Conservation (phyloP, 1,140 invertebrate species). For the Danaus plexippus region DNA sequence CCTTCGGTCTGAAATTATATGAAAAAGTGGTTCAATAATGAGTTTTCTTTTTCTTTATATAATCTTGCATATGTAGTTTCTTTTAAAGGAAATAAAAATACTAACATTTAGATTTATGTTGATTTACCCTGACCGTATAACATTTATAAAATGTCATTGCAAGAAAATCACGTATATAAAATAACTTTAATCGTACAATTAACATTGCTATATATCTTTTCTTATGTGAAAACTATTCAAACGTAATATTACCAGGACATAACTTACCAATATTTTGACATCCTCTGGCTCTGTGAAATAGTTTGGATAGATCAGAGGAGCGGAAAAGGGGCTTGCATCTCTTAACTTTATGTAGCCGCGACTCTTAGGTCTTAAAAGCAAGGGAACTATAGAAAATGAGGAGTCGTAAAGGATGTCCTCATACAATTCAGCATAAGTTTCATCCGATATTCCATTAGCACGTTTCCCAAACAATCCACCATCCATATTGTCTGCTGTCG, state of each 20-base stretch:
- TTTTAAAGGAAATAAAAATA: no score
- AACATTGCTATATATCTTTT: no score
- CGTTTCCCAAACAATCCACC: constrained; percentile 80
- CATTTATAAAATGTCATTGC: no score
- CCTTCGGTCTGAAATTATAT: constrained; percentile 76
- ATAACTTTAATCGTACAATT: no score
- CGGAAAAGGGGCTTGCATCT: constrained; percentile 76
- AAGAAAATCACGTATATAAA: no score
- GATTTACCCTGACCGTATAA: no score
- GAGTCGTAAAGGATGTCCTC: constrained; percentile 79
- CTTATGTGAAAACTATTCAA: no score
- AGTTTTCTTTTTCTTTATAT: no score
- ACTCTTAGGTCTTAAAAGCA: constrained; percentile 80
- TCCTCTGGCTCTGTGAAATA: constrained; percentile 82
- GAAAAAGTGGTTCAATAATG: no score
- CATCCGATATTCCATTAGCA: constrained; percentile 77
- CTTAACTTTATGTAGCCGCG: constrained; percentile 78
- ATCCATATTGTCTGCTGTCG: constrained; percentile 81
- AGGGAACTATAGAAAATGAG: constrained; percentile 76
- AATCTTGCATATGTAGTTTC: no score
- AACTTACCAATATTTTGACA: constrained; percentile 76
- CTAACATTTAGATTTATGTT: no score
- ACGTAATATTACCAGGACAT: no score
- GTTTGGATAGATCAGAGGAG: constrained; percentile 87
- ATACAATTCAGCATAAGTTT: constrained; percentile 77